Evolutionary conservation across 2,113 vertebrate species (phyloP), one percentile per base, ranked within the genome.

Genomic region (Scortum barcoo): DNA sequence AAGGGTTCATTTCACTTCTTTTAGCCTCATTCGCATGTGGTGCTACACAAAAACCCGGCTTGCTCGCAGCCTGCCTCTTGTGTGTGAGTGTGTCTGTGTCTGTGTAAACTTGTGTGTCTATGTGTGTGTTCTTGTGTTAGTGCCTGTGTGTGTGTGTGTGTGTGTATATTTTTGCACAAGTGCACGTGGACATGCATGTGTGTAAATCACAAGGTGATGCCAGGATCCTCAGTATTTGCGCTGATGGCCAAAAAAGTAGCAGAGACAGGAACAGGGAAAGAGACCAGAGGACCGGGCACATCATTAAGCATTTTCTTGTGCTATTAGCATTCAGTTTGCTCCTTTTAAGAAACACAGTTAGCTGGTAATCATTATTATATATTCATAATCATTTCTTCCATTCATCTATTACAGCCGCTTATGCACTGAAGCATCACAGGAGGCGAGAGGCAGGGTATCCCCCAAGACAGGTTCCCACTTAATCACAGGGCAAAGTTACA

Each of bases 11-110:
- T 96, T 96, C 96, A 94, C 95, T 95, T 95, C 96, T 96, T 95
- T 96, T 95, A 95, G 95, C 95, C 96, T 96, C 96, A 96, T 97
- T 97, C 96, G 95, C 95, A 95, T 96, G 97, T 96, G 96, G 91
- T 78, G 93, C 95, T 96, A 94, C 91, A 92, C 89, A 88, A 86
- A 91, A 90, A 78, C 82, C 88, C 82, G 72, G 88, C 95, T 93
- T 90, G 94, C 95, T 96, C 82, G 91, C 93, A 95, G 93, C 89
- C 92, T 87, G 84, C 76, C 88, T 91, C 65, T 76, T 53, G 67
- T 70, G 78, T 73, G 50, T 77, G 61, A 85, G 76, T 65, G 53
- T 67, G 44, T 61, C 19, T 61, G 62, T 44, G 42, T 44, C 20
- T 30, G 38, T 61, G 26, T 42, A 48, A 60, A 48, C 54, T 68